Conservation (phyloP, 2,113 vertebrate species). For the Campylorhamphus procurvoides region DNA sequence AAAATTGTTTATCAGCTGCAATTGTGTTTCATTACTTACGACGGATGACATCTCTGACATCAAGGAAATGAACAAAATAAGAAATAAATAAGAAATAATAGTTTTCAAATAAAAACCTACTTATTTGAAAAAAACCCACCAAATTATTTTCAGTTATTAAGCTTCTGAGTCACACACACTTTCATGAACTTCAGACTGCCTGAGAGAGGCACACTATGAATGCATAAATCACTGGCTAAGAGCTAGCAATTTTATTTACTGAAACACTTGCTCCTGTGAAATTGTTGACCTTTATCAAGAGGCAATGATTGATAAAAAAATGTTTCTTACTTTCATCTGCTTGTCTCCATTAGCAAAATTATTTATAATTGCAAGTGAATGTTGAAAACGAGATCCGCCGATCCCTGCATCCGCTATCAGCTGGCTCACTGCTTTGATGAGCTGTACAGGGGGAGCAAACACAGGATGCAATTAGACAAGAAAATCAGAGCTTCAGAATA, state of each 20-base stretch:
- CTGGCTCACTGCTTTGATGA: constrained; percentile 98
- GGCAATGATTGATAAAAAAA: background rate
- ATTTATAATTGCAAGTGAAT: constrained; percentile 96
- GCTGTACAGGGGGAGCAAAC: constrained; percentile 70
- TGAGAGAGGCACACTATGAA: background rate
- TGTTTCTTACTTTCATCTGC: constrained; percentile 89
- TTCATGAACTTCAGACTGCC: background rate
- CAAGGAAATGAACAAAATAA: background rate
- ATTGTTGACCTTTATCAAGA: constrained; percentile 26
- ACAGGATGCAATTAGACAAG: background rate
- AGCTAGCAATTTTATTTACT: background rate
- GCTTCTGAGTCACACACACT: background rate
- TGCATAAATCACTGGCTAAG: background rate
- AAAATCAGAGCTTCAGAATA: background rate
- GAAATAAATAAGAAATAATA: background rate
- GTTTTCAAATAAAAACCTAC: background rate
- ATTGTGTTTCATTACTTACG: background rate
- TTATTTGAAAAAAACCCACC: background rate
- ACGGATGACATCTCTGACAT: background rate
- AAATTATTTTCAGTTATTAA: background rate
- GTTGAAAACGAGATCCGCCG: constrained; percentile 94
- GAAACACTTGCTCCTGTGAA: background rate
- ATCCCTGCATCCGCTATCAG: constrained; percentile 97
- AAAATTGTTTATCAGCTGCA: background rate
- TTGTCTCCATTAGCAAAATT: constrained; percentile 98